Base-by-base conservation (phyloP, 2,888 invertebrate species). In the Proisotoma minuta region DNA sequence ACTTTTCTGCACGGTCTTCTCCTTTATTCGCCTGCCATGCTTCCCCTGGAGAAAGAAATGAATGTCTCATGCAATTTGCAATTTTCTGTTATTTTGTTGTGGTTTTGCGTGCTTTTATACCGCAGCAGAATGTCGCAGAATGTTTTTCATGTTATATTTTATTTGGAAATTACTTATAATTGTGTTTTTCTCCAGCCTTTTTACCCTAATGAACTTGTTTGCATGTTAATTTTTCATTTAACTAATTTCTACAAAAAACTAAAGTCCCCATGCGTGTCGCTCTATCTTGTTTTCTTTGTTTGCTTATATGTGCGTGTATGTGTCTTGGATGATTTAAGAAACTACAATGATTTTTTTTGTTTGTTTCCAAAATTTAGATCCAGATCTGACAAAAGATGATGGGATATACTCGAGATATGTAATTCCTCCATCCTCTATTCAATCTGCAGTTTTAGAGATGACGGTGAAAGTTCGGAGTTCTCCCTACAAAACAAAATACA, bases 401-500 rank as follows among this genome's bases (percentile, higher is more conserved):
- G 86, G 86, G 1, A 79, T 86, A 12, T 86, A 86, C 74, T 82
- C 85, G 0, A 79, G 84, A 49, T 85, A 84, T 75, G 82, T 84
- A 69, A 81, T 78, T 65, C 80, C 82, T n/a, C 77, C 78, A 3
- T 15, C 64, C 20, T 57, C 69, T 29, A 50, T 60, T n/a, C 71
- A 63, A 24, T 52, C 59, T 12, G 52, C 65, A 27, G 27, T 62
- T 12, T 49, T 73, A 52, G 73, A 73, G 18, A 69, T 73, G 26
- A 59, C 65, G 2, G 69, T 72, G 23, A 70, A 68, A 63, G 71
- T 73, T 8, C 64, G 50, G 23, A 71, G 66, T 26, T 60, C 68
- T 39, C 72, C 72, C 5, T 69, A 67, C 54, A 58, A 59, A 26
- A 61, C 71, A 15, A 69, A 68, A 47, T 73, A 58, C 60, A 52